A percentile compares a stretch with the other conserved stretches of the same genome.
Evolutionary conservation across 1,140 invertebrate genomes (phyloP).

Genomic region (Sarcophaga bullata): DNA sequence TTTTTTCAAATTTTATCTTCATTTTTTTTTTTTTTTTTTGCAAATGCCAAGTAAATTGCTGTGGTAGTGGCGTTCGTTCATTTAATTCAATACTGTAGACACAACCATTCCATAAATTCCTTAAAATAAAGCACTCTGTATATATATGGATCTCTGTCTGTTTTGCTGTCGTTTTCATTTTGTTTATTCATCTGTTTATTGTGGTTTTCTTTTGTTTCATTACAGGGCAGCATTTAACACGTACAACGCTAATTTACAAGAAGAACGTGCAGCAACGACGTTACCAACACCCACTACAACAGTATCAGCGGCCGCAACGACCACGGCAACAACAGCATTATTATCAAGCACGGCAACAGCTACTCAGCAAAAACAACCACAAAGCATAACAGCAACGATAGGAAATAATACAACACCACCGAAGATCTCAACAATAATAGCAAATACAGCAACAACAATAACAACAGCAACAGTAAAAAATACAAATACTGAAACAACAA

Average conservation of each 20-base stretch:
- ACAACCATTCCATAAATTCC: neutral
- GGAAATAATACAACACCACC: constrained; percentile 32
- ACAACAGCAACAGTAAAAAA: constrained; percentile 14
- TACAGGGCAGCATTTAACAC: constrained; percentile 40
- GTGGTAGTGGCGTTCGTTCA: neutral
- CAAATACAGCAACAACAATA: constrained; percentile 4
- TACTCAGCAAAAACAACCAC: neutral
- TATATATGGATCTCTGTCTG: neutral
- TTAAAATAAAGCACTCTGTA: constrained; percentile 12
- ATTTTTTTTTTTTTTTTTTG: constrained; percentile 12
- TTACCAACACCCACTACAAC: neutral
- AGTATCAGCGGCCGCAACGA: neutral
- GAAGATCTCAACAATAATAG: constrained; percentile 35
- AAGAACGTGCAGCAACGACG: constrained; percentile 35
- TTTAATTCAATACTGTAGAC: neutral
- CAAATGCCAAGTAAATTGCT: constrained; percentile 27
- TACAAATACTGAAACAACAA: constrained; percentile 16
- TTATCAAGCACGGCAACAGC: constrained; percentile 5
- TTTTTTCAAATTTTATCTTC: no score
- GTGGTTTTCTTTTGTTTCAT: neutral
- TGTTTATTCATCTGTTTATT: no score
- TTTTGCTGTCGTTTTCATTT: no score
- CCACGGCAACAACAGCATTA: neutral
- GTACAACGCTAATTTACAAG: constrained; percentile 36
- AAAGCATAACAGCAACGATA: constrained; percentile 12